Evolutionary conservation across 2,888 invertebrate species (phyloP).

Genomic region (Zhuqinia jingwanae): DNA sequence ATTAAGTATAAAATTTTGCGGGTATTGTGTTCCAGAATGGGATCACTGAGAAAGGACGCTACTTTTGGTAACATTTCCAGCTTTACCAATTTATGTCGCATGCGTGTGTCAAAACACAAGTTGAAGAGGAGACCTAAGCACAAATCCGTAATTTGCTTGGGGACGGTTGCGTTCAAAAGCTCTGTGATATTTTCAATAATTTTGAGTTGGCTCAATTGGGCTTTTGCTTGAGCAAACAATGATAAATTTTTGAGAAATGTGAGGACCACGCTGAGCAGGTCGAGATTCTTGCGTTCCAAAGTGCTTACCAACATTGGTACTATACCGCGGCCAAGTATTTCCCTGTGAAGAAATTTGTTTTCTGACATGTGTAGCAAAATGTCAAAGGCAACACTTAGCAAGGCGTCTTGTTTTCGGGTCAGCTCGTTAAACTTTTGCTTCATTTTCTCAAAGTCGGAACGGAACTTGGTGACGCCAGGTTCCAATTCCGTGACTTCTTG

Average conservation of each 20-base stretch:
- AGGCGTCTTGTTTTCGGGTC: constrained; percentile 91
- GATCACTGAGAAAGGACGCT: constrained; percentile 82
- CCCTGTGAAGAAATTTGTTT: constrained; percentile 96
- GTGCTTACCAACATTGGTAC: constrained; percentile 93
- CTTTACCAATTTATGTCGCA: constrained; percentile 94
- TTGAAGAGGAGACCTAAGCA: constrained; percentile 95
- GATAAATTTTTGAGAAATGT: constrained; percentile 98
- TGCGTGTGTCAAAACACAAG: constrained; percentile 95
- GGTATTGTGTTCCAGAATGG: constrained; percentile 71
- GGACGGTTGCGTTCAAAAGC: constrained; percentile 85
- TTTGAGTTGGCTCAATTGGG: constrained; percentile 91
- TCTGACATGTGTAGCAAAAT: constrained; percentile 97
- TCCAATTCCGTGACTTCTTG: constrained; percentile 71
- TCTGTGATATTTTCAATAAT: constrained; percentile 92
- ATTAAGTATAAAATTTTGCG: constrained; percentile 75
- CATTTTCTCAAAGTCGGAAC: constrained; percentile 85
- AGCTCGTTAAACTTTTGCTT: constrained; percentile 80
- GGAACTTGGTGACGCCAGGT: constrained; percentile 64
- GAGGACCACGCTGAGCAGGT: constrained; percentile 93
- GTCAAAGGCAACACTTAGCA: constrained; percentile 92
- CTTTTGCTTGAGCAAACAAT: constrained; percentile 96
- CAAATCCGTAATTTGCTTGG: constrained; percentile 89
- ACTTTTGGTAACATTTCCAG: constrained; percentile 94
- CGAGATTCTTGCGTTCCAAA: constrained; percentile 93
- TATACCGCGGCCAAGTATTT: constrained; percentile 97